phyloP scores from a whole-genome alignment of 2,888 invertebrate species.

The Corbicula japonica region DNA sequence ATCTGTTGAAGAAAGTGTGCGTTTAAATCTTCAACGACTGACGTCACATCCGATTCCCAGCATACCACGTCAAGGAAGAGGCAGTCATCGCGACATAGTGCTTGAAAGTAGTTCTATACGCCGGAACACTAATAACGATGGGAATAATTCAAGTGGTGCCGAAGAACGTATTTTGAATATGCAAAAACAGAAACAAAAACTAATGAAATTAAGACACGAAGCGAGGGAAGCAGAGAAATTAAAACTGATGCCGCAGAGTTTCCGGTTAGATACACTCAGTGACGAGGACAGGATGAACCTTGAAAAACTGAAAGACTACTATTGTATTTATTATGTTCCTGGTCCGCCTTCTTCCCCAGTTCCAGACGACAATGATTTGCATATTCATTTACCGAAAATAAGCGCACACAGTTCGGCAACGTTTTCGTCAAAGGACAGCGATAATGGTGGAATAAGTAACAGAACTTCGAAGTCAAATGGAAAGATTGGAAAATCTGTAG shows the following conservation, averaged over 20 bases:
- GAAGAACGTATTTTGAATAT: constrained; percentile 57
- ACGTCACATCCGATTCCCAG: constrained; percentile 70
- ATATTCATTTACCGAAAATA: constrained; percentile 43
- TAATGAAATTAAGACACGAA: constrained; percentile 53
- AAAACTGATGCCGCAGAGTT: constrained; percentile 64
- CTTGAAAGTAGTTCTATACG: constrained; percentile 69
- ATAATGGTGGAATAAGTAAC: constrained; percentile 2
- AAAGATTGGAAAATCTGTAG: constrained; percentile 6
- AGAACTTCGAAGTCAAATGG: constrained; percentile 23
- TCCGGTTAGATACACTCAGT: constrained; percentile 59
- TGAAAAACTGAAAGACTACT: constrained; percentile 72
- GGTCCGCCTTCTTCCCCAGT: constrained; percentile 57
- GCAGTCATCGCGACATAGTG: constrained; percentile 58
- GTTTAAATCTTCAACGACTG: constrained; percentile 73
- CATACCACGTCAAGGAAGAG: constrained; percentile 74
- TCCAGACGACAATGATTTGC: constrained; percentile 40
- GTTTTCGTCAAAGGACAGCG: constrained; percentile 27
- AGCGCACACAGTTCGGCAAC: constrained; percentile 19
- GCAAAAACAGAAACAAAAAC: constrained; percentile 64
- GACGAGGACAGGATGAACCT: constrained; percentile 69
- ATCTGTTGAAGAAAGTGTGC: constrained; percentile 73
- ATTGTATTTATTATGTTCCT: constrained; percentile 76
- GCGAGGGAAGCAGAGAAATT: constrained; percentile 61
- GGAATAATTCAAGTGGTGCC: constrained; percentile 59
- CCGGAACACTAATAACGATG: constrained; percentile 30